Evolutionary conservation across 1,140 invertebrate species (phyloP).

Genomic region (Drosophila pseudoobscura): DNA sequence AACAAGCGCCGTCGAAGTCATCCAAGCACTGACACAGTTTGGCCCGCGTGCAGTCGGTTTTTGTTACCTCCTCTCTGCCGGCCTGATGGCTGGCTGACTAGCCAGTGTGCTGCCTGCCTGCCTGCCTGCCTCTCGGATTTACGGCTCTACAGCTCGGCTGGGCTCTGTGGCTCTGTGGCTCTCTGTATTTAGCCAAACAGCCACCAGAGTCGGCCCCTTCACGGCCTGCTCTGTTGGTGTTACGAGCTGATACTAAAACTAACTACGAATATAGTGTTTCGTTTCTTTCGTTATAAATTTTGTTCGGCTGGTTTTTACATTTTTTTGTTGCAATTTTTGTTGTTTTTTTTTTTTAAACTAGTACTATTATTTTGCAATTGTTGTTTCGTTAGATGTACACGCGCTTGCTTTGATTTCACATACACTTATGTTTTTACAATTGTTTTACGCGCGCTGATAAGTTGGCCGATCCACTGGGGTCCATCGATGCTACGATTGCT

Average conservation of each 20-base stretch:
- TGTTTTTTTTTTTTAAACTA: not conserved
- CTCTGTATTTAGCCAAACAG: constrained; percentile 8
- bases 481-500: constrained; percentile 4
- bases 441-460: constrained; percentile 33
- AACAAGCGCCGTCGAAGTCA: constrained; percentile 1
- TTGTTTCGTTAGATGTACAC: constrained; percentile 7
- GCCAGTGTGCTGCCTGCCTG: no score
- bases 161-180: constrained; percentile 4
- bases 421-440: constrained; percentile 46
- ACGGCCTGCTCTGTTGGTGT: constrained; percentile 25
- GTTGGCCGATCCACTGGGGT: constrained; percentile 11
- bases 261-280: constrained; percentile 12
- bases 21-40: constrained; percentile 24
- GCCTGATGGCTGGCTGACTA: no score
- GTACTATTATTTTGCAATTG: constrained; percentile 9
- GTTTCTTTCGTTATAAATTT: constrained; percentile 15
- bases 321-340: not conserved
- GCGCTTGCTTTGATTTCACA: constrained; percentile 49
- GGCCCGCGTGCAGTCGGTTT: constrained; percentile 1
- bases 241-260: constrained; percentile 25
- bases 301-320: constrained; percentile 13
- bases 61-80: constrained; percentile 1
- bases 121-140: no score
- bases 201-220: constrained; percentile 5
- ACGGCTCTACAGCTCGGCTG: not conserved